A percentile compares a stretch with the other conserved stretches of the same genome.
Conservation (phyloP, 2,113 vertebrate genomes). For the Lampris incognitus region DNA sequence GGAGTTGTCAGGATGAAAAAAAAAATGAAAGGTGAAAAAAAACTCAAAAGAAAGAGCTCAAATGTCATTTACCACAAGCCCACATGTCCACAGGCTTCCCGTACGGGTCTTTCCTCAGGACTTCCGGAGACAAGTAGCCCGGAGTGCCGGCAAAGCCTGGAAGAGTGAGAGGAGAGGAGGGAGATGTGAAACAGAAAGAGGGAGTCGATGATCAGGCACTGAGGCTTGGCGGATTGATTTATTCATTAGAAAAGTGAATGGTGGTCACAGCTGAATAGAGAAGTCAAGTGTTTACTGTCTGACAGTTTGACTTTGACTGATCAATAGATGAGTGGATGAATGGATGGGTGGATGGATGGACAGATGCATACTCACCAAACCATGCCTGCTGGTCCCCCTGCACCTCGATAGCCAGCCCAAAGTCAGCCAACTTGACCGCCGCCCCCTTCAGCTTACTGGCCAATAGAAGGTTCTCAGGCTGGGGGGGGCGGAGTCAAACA, state of each 20-base stretch:
- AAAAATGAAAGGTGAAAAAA: too few species aligned
- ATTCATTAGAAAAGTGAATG: neutral
- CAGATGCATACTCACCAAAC: slow-evolving; percentile 82
- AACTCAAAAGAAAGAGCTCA: slow-evolving; percentile 25
- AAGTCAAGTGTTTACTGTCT: neutral
- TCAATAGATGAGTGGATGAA: slow-evolving; percentile 27
- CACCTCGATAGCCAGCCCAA: slow-evolving; percentile 86
- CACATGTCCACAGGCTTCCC: slow-evolving; percentile 99
- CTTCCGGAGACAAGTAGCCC: slow-evolving; percentile 96
- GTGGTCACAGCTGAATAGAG: neutral
- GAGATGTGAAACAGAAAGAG: slow-evolving; percentile 38
- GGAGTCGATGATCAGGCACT: slow-evolving; percentile 11
- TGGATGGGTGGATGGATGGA: slow-evolving; percentile 36
- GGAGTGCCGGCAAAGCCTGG: slow-evolving; percentile 97
- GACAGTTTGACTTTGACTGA: slow-evolving; percentile 28
- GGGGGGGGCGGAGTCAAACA: slow-evolving; percentile 82
- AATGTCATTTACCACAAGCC: slow-evolving; percentile 92
- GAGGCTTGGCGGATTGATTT: neutral
- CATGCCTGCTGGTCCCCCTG: slow-evolving; percentile 86
- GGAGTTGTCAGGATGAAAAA: too few species aligned
- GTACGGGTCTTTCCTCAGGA: slow-evolving; percentile 97
- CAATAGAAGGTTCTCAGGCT: slow-evolving; percentile 86
- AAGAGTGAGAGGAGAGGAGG: slow-evolving; percentile 50
- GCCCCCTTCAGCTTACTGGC: slow-evolving; percentile 87
- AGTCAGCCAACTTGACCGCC: slow-evolving; percentile 86